Base-by-base conservation (phyloP, 2,888 invertebrate species). In the Aromia moschata region DNA sequence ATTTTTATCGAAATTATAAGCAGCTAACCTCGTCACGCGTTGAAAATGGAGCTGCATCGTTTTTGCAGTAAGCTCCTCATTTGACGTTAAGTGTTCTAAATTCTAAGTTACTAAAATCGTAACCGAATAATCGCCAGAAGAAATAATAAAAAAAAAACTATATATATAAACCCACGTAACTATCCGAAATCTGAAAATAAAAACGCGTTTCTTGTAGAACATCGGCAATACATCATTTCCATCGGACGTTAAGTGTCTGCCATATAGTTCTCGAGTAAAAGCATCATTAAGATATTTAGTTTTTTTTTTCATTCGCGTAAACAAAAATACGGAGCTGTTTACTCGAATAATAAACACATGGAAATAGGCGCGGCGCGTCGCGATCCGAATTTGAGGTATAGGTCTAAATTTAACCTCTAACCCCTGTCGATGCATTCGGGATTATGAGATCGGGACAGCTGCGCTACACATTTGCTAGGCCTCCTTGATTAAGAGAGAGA, bases 391-490 rank as follows among this genome's bases (percentile, higher is more conserved):
- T 67, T 62, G 70, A 67, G 69, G 65, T 67, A 67, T 65, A 47
- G 68, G 60, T 76, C 78, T 79, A 78, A 78, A 76, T 77, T 77
- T 78, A 78, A 77, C 77, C 78, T 76, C 74, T 76, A 75, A 76
- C 77, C 77, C 78, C 74, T 76, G 77, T 76, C 75, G 70, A 76
- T 75, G 74, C 67, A 70, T 72, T 68, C 63, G 72, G 70, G 75
- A 78, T 78, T 79, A 78, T 79, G 79, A 76, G 79, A 78, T 76
- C 76, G 67, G 68, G 75, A 76, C 79, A 79, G 78, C 78, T 79
- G 79, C 70, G 74, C 71, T 67, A 72, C 78, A 79, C 79, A 77
- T 79, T 78, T 78, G 54, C 68, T 70, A 70, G 68, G 70, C 69
- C 69, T 70, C 58, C 74, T 74, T 76, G 68, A 70, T 70, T 71